A percentile compares a stretch with the other conserved stretches of the same genome.
These are phyloP conservation scores for Parasteatoda lunata DNA, from an alignment of 2,888 invertebrate species.

Conservation along the genomic window DNA sequence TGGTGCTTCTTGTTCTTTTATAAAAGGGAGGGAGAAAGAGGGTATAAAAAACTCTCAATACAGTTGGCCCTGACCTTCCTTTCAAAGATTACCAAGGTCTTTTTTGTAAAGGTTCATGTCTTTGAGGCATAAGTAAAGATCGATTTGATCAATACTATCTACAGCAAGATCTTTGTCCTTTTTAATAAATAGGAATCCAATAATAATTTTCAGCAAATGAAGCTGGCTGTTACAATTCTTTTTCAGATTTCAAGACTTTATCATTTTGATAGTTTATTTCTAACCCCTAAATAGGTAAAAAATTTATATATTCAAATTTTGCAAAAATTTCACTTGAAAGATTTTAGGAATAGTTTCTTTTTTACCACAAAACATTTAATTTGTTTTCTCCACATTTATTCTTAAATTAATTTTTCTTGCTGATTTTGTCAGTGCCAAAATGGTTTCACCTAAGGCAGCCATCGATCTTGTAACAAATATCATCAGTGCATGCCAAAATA, in stretches of 20 bases:
- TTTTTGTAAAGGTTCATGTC: not conserved
- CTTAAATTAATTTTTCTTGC: slow-evolving; percentile 15
- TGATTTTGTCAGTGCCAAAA: slow-evolving; percentile 40
- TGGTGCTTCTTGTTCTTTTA: too few species aligned
- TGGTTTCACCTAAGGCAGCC: too few species aligned
- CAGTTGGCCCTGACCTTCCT: too few species aligned
- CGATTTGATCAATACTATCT: not conserved
- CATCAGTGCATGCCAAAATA: too few species aligned
- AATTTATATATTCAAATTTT: not conserved
- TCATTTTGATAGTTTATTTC: not conserved
- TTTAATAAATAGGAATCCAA: not conserved
- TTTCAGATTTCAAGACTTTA: not conserved
- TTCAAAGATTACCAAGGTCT: not conserved
- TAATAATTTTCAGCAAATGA: not conserved
- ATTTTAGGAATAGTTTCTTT: not conserved
- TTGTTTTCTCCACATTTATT: not conserved
- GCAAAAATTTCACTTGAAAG: not conserved
- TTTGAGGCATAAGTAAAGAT: not conserved
- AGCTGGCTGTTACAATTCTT: not conserved
- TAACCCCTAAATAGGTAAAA: not conserved
- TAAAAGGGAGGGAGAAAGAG: too few species aligned
- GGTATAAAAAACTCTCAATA: too few species aligned
- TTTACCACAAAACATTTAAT: not conserved
- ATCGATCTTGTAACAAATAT: too few species aligned
- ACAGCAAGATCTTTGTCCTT: not conserved